Base-by-base conservation (phyloP, 30 jellyfish, hydroid and myxozoan species). In the Aurelia aurita region DNA sequence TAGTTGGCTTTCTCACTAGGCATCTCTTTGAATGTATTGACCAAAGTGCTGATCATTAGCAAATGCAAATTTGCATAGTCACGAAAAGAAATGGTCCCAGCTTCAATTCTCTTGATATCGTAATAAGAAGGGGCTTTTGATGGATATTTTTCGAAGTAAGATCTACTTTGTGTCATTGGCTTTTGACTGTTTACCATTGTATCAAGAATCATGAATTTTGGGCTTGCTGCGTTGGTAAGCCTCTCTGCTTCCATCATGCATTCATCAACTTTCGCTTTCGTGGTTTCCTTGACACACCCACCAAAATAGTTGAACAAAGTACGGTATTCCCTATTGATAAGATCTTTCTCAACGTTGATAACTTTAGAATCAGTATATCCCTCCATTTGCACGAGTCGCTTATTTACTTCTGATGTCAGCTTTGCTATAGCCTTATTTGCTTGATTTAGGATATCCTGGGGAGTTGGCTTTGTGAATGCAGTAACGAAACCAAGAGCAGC, bases 391-490 rank as follows among this genome's bases (percentile, higher is more conserved):
- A 3, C 74, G 6, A 77, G 43, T 12, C 74, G 72, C 23, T 60
- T 87, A 44, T 77, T 77, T 18, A 77, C 89, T 77, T 77, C 89
- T 11, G 14, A 14, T 58, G 81, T 77, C 26, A 77, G 89, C 44
- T 77, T 77, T 5, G 45, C 80, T 26, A 77, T 77, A 7, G 89
- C 89, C 34, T 77, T 77, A 44, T 77, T 77, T 58, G 89, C 59
- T 20, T 62, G 64, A 20, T 77, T 39, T 18, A 77, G n/a, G 16
- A 77, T 60, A 44, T 77, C 89, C 22, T 58, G 80, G 18, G 89
- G 89, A 3, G 87, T 3, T 25, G 89, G 89, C 28, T 18, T 19
- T 23, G 87, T 58, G 20, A 77, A 10, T 6, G n/a, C 89, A 11
- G 79, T 61, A 14, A 60, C 51, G 29, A 58, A 44, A 28, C 89